Evolutionary conservation across 2,888 invertebrate species (phyloP).

Genomic region (Poecilus cupreus): DNA sequence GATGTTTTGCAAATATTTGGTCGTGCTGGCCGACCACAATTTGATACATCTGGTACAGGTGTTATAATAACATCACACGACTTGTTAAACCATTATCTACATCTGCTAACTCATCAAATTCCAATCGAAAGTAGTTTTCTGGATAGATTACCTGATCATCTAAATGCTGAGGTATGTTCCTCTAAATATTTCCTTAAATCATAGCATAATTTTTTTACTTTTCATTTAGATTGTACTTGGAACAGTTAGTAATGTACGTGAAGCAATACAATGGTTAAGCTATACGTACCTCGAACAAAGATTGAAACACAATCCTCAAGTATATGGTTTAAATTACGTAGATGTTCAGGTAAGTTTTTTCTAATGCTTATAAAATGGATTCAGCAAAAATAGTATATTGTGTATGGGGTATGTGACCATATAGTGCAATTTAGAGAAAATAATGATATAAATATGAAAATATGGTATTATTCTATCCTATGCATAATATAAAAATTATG

Average conservation of each 20-base stretch:
- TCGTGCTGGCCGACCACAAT: slow-evolving; percentile 98
- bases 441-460: no score
- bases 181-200: slow-evolving; percentile 17
- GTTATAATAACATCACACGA: slow-evolving; percentile 95
- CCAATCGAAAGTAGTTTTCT: slow-evolving; percentile 99
- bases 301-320: slow-evolving; percentile 92
- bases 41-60: slow-evolving; percentile 94
- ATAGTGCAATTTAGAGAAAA: no score
- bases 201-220: slow-evolving; percentile 48
- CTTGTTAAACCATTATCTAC: slow-evolving; percentile 94
- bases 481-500: no score
- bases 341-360: slow-evolving; percentile 75
- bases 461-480: no score
- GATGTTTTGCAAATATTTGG: slow-evolving; percentile 99
- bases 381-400: no score
- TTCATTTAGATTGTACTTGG: slow-evolving; percentile 86
- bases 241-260: slow-evolving; percentile 96
- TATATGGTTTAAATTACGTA: slow-evolving; percentile 80
- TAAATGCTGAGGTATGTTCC: slow-evolving; percentile 92
- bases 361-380: no score
- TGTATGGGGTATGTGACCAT: no score
- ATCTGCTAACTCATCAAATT: slow-evolving; percentile 95
- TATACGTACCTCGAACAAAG: slow-evolving; percentile 97
- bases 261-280: slow-evolving; percentile 98
- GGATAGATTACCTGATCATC: slow-evolving; percentile 92